phyloP scores from a whole-genome alignment of 2,888 invertebrate genomes.

The Macaria liturata region DNA sequence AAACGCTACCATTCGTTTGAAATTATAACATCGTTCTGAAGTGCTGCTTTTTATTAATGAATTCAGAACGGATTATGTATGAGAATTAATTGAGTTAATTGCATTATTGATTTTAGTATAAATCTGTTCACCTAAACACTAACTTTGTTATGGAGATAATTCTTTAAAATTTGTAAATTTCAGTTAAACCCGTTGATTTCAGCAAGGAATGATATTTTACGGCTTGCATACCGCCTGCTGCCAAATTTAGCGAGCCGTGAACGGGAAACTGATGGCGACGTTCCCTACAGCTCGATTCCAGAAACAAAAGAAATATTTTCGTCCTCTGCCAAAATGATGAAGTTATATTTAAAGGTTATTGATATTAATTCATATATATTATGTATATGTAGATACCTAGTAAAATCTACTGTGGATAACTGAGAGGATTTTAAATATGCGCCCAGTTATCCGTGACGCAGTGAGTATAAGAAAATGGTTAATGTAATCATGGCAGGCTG shows the following conservation, averaged over 20 bases:
- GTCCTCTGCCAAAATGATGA: neutral
- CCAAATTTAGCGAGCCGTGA: neutral
- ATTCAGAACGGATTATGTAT: neutral
- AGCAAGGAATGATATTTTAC: neutral
- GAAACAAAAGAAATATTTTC: conserved; percentile 3
- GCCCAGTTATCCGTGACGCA: conserved; percentile 20
- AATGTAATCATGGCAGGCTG: conserved; percentile 50
- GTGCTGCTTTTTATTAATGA: neutral
- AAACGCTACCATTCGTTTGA: conserved; percentile 5
- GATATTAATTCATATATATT: neutral
- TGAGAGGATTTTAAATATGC: conserved; percentile 17
- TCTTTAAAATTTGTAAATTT: too few species aligned
- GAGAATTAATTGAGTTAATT: neutral
- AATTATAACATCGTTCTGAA: neutral
- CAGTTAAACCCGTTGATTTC: neutral
- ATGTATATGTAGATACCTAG: neutral
- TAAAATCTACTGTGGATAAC: neutral
- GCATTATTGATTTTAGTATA: too few species aligned
- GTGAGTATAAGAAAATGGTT: conserved; percentile 43
- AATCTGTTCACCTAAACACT: too few species aligned
- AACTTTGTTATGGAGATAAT: too few species aligned
- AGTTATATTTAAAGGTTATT: too few species aligned
- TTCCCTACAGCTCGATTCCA: neutral
- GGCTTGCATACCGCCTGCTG: neutral
- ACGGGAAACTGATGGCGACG: conserved; percentile 2